Evolutionary conservation across 2,113 vertebrate genomes (phyloP).

Genomic region (Rattus norvegicus): DNA sequence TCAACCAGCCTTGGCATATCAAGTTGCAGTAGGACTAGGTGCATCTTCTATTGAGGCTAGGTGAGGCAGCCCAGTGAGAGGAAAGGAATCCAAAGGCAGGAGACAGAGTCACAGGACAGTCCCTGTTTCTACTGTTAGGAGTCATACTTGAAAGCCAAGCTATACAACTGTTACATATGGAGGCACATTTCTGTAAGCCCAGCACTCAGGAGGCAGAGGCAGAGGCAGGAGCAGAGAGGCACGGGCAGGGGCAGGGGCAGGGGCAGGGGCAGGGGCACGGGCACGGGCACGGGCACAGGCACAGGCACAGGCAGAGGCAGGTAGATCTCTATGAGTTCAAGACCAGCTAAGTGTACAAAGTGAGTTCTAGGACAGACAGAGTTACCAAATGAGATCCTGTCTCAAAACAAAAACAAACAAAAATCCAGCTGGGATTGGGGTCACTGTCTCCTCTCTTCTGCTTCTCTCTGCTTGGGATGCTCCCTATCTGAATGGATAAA

Average conservation of each 20-base stretch:
- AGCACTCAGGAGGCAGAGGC: background rate
- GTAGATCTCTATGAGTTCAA: background rate
- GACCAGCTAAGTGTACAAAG: background rate
- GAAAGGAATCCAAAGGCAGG: no score
- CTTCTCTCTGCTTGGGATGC: background rate
- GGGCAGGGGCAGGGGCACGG: no score
- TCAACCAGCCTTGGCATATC: no score
- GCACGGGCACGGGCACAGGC: background rate
- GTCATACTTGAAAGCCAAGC: no score
- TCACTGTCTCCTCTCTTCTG: background rate
- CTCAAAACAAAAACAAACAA: background rate
- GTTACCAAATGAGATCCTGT: background rate
- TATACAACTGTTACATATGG: no score
- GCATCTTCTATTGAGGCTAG: no score
- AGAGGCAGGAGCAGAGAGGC: background rate
- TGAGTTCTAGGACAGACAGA: background rate
- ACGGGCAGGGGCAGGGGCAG: no score
- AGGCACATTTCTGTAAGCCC: background rate
- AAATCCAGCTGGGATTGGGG: background rate
- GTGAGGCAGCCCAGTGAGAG: no score
- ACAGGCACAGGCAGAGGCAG: background rate
- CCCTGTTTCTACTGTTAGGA: no score
- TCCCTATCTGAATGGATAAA: background rate
- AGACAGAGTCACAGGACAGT: no score
- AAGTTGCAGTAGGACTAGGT: no score